Conservation (phyloP, 2,888 invertebrate species). For the Sthenelais limicola region DNA sequence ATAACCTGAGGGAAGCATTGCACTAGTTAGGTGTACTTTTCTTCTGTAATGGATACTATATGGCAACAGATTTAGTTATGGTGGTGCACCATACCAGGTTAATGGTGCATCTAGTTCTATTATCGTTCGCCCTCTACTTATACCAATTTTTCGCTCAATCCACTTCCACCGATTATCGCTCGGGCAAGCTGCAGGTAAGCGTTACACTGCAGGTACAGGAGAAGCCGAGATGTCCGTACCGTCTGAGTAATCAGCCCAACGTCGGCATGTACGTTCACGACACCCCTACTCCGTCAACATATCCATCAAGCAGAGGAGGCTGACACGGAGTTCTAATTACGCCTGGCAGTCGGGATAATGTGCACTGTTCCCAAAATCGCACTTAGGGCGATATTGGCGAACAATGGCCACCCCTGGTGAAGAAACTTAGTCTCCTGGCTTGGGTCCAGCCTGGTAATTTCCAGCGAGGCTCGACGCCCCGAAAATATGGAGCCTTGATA, state of each 20-base stretch:
- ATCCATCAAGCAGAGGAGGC: conserved; percentile 19
- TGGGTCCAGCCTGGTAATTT: conserved; percentile 27
- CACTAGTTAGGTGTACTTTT: background rate
- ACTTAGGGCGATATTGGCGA: conserved; percentile 33
- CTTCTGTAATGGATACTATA: conserved; percentile 20
- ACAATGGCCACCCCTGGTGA: conserved; percentile 25
- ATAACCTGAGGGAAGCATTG: too few species aligned
- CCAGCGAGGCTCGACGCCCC: background rate
- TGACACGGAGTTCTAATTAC: conserved; percentile 23
- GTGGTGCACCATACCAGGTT: conserved; percentile 21
- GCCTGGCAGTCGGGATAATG: conserved; percentile 8
- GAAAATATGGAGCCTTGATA: conserved; percentile 30
- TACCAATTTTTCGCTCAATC: too few species aligned
- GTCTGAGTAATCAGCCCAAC: conserved; percentile 17
- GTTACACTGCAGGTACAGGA: conserved; percentile 28
- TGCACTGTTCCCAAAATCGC: conserved; percentile 34
- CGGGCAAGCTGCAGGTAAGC: conserved; percentile 29
- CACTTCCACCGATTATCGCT: too few species aligned
- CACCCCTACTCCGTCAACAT: conserved; percentile 1
- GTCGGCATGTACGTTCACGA: background rate
- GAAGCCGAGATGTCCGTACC: background rate
- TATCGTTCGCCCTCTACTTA: conserved; percentile 12
- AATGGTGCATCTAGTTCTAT: conserved; percentile 9
- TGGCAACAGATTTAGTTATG: background rate
- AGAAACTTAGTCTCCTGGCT: too few species aligned